Percentiles rank a stretch among this genome's conserved stretches.
These are phyloP conservation scores for Oenanthe melanoleuca DNA, from an alignment of 2,113 vertebrate genomes.

Conservation along the genomic window DNA sequence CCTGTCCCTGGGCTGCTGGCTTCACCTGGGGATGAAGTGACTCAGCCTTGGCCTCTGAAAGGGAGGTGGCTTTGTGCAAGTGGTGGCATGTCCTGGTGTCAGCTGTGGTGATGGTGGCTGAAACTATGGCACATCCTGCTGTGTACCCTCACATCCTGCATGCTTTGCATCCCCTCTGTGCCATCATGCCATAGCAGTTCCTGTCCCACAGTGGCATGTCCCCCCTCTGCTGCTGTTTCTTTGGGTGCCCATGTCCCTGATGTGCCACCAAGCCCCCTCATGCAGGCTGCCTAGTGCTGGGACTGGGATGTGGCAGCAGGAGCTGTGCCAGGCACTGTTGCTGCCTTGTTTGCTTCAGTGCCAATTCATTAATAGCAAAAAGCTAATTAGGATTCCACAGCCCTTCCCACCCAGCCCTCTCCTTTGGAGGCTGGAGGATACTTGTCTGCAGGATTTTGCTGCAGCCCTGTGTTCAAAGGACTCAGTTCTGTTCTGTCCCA, in stretches of 20 bases:
- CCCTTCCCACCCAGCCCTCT: neutral
- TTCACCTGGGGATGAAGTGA: neutral
- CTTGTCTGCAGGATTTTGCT: neutral
- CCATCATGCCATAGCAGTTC: neutral
- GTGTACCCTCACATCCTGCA: fast-evolving
- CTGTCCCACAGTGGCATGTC: neutral
- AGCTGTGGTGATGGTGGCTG: neutral
- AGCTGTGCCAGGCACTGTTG: neutral
- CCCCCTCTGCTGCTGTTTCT: neutral
- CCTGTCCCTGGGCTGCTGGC: neutral
- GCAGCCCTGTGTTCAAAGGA: neutral
- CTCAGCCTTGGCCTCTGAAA: neutral
- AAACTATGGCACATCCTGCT: fast-evolving
- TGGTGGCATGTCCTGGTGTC: neutral
- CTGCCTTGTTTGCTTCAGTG: neutral
- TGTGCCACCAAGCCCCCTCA: neutral
- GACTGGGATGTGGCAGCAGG: neutral
- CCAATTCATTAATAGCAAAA: slow-evolving; percentile 33
- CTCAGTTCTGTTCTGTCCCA: neutral
- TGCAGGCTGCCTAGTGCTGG: fast-evolving
- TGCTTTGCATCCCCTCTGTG: neutral
- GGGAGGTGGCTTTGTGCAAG: neutral
- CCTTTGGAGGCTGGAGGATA: neutral
- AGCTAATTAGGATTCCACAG: slow-evolving; percentile 60
- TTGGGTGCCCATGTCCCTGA: neutral